phyloP scores from a whole-genome alignment of 2,113 vertebrate species.

The Rhinopomastus cyanomelas region DNA sequence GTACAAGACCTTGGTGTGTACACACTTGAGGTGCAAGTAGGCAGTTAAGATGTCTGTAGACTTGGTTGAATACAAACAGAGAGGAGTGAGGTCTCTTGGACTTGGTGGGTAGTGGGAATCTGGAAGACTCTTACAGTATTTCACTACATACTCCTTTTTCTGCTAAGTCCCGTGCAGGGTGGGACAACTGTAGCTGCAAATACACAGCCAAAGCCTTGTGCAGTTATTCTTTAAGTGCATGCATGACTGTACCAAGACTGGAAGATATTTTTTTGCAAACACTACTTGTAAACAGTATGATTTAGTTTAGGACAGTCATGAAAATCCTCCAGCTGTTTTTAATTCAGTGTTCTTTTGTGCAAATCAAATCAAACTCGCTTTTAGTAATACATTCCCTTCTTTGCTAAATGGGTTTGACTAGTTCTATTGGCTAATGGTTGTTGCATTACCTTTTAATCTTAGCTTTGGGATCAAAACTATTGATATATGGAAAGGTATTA shows the following conservation, averaged over 20 bases:
- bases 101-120: slow-evolving; percentile 8
- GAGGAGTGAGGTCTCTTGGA: background rate
- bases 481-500: background rate
- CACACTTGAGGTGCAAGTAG: too few species aligned
- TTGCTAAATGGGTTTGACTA: background rate
- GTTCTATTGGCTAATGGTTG: background rate
- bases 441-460: background rate
- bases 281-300: background rate
- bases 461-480: background rate
- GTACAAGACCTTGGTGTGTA: background rate
- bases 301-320: background rate
- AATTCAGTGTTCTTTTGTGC: background rate
- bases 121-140: background rate
- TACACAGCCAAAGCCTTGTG: background rate
- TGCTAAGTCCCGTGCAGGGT: background rate
- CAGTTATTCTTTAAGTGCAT: background rate
- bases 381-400: background rate
- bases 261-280: background rate
- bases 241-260: background rate
- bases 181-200: background rate
- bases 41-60: background rate
- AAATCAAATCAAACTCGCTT: background rate
- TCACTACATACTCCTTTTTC: background rate
- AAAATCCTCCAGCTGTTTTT: background rate
- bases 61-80: background rate